Evolutionary conservation across 2,797 vertebrate species (phyloP), one percentile per base, ranked within the genome.

Genomic region (Cryptoprocta ferox): DNA sequence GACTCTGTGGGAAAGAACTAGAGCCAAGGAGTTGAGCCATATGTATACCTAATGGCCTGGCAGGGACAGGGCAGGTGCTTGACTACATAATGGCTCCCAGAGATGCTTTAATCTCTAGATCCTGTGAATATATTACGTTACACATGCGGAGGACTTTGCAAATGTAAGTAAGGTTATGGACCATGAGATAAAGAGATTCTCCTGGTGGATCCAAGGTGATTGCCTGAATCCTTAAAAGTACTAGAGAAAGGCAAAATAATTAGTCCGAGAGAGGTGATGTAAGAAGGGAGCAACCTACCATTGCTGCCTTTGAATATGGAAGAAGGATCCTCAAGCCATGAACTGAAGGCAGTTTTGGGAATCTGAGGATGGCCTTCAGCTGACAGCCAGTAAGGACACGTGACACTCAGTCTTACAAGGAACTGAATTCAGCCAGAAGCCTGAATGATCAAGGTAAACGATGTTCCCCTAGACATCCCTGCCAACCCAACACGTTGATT

Each of bases 31-130:
- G 26, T 82, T 53, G 10, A 82, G 19, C 61, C 6, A 53, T 50
- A 81, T 53, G 2, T 78, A 26, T 32, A 65, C 26, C 53, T 66
- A 39, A 53, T 75, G 35, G 88, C 42, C 35, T 80, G 14, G 14
- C 8, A 63, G 14, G 0, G 6, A 12, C 2, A 35, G 6, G 15
- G 15, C 3, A 30, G 0, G 26, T 65, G 1, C 9, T 70, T 91
- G 30, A 71, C 19, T 70, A 18, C 80, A 15, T 59, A 35, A 50
- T 68, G n/a, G 35, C 6, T 50, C 32, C 14, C 53, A 21, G 32
- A 24, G 18, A 48, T 10, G 21, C 28, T 30, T 37, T 89, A 37
- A 81, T 68, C 15, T 70, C n/a, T 68, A 30, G 26, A 78, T 45
- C 39, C 3, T 30, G 2, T 66, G 45, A 83, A 4, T 71, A 50